Conservation (phyloP, 1,140 invertebrate genomes). For the Cataglyphis hispanica region DNA sequence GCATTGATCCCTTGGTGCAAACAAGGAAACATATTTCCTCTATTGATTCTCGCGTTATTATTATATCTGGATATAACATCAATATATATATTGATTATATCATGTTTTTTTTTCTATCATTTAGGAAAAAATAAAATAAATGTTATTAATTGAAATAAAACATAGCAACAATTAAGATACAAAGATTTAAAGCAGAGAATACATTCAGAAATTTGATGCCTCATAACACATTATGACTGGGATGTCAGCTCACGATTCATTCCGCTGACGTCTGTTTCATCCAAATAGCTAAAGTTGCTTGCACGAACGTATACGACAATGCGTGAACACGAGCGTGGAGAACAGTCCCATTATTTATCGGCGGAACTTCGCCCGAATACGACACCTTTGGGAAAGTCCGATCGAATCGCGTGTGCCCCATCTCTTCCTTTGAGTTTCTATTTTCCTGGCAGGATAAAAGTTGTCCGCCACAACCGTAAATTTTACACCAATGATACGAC, state of each 20-base stretch:
- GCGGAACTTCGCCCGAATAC: slow-evolving; percentile 49
- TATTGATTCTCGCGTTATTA: neutral
- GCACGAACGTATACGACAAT: slow-evolving; percentile 48
- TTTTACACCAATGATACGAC: slow-evolving; percentile 25
- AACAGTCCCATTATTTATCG: slow-evolving; percentile 60
- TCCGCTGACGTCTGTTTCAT: slow-evolving; percentile 22
- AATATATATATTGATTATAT: neutral
- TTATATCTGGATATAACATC: neutral
- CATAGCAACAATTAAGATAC: neutral
- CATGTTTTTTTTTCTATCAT: neutral
- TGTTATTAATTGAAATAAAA: neutral
- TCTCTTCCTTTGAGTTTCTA: slow-evolving; percentile 47
- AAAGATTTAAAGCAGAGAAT: neutral
- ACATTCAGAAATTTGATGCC: slow-evolving; percentile 34
- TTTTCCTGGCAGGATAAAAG: slow-evolving; percentile 53
- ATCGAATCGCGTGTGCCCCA: slow-evolving; percentile 49
- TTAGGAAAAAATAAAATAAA: neutral
- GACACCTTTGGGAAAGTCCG: slow-evolving; percentile 65
- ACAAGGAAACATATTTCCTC: neutral
- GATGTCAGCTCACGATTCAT: slow-evolving; percentile 55
- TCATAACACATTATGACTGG: slow-evolving; percentile 34
- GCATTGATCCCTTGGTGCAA: neutral
- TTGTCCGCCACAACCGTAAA: slow-evolving; percentile 36
- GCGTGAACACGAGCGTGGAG: slow-evolving; percentile 33
- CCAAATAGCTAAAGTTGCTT: slow-evolving; percentile 60